Conservation (phyloP, 1,140 invertebrate genomes). For the Calliphora vicina region DNA sequence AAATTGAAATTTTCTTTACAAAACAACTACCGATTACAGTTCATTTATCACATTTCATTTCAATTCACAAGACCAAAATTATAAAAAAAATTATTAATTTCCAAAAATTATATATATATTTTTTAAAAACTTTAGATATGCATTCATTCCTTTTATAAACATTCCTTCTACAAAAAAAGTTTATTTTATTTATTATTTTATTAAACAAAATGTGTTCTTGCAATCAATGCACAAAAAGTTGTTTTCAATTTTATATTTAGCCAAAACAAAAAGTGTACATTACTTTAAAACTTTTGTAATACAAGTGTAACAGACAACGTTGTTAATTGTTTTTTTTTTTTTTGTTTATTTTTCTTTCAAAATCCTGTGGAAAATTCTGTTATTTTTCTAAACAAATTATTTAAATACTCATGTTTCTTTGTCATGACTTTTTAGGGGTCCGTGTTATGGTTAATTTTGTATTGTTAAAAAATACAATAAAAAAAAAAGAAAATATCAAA, state of each 20-base stretch:
- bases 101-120: no score
- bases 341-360: slow-evolving; percentile 18
- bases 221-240: slow-evolving; percentile 62
- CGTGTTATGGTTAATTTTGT: slow-evolving; percentile 16
- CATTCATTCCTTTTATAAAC: neutral
- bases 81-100: slow-evolving; percentile 3
- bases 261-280: slow-evolving; percentile 54
- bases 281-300: neutral
- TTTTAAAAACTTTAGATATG: no score
- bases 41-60: neutral
- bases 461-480: no score
- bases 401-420: slow-evolving; percentile 34
- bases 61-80: neutral
- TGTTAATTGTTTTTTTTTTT: neutral
- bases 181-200: neutral
- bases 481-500: slow-evolving; percentile 57
- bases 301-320: neutral
- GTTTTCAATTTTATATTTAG: slow-evolving; percentile 60
- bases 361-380: neutral
- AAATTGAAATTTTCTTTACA: neutral
- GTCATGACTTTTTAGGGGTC: slow-evolving; percentile 34
- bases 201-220: slow-evolving; percentile 32
- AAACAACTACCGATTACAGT: slow-evolving; percentile 1
- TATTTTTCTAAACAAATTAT: neutral
- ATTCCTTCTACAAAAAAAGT: neutral